A percentile compares a stretch with the other conserved stretches of the same genome.
Conservation (phyloP, 2,888 invertebrate genomes). For the Drosophila cyrtoloma region DNA sequence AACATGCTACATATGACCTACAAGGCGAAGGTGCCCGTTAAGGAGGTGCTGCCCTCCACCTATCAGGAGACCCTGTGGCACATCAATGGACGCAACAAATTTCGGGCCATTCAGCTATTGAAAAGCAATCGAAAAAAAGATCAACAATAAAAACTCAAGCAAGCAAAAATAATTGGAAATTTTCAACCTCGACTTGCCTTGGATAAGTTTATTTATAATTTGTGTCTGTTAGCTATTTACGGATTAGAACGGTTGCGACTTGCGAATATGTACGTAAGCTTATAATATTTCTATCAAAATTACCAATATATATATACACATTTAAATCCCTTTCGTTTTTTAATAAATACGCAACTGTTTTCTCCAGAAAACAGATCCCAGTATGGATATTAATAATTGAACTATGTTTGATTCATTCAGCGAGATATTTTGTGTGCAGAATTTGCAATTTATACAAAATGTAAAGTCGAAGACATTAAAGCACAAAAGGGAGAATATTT, state of each 20-base stretch:
- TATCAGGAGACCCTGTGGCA: constrained; percentile 53
- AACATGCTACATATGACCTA: constrained; percentile 91
- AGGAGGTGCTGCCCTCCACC: constrained; percentile 83
- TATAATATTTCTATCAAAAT: neutral
- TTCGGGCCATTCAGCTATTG: constrained; percentile 17
- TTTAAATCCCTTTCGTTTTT: neutral
- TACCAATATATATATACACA: neutral
- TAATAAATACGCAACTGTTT: neutral
- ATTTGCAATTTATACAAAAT: neutral
- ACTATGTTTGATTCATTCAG: neutral
- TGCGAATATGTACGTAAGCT: neutral
- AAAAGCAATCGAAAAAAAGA: neutral
- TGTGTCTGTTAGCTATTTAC: neutral
- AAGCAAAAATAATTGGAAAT: neutral
- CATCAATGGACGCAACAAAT: constrained; percentile 42
- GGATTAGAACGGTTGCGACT: neutral
- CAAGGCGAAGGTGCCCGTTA: constrained; percentile 85
- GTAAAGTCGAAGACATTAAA: neutral
- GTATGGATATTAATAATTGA: neutral
- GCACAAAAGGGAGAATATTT: neutral
- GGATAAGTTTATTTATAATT: neutral
- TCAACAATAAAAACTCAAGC: neutral
- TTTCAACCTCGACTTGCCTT: no score
- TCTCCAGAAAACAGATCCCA: neutral
- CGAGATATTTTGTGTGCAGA: neutral